Base-by-base conservation (phyloP, 2,888 invertebrate species). In the Mayetiola destructor region DNA sequence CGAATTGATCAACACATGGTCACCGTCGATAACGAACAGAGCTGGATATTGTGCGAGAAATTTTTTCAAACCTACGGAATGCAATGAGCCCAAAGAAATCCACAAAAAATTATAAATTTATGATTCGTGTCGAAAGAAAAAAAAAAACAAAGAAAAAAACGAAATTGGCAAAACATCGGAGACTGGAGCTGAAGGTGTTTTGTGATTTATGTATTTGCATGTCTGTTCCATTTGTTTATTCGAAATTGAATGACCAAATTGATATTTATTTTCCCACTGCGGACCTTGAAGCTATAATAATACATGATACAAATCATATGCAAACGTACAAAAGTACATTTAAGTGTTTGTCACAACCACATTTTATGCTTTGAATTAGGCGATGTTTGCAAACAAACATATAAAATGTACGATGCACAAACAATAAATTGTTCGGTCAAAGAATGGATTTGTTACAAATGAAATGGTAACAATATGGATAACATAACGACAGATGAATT, bases 11-110 rank as follows among this genome's bases (percentile, higher is more conserved):
- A 84, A 82, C 63, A 90, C 90, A 74, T 87, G 85, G 73, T 95
- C 94, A 63, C 90, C 96, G 70, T 93, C 89, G 66, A 99, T 87
- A 64, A 84, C 80, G 78, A 99, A 99, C 67, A 99, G 80, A 61
- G 93, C 87, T 65, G 99, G 97, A 79, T 95, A 96, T 72, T 95
- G 93, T 58, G 85, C 80, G 67, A 99, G 80, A 76, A 99, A 99
- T 75, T 96, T 96, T 74, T 92, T 93, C 60, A 99, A 79, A 58
- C 97, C 92, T 73, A 63, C 12, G 62, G 61, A 48, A 40, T 32
- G n/a, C n/a, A n/a, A n/a, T n/a, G n/a, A n/a, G n/a, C n/a, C n/a
- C n/a, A n/a, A n/a, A n/a, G n/a, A n/a, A n/a, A n/a, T n/a, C n/a
- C n/a, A n/a, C n/a, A n/a, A n/a, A n/a, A n/a, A n/a, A n/a, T n/a